Evolutionary conservation across 2,888 invertebrate species (phyloP), one percentile per base, ranked within the genome.

Genomic region (Coleophora flavipennella): DNA sequence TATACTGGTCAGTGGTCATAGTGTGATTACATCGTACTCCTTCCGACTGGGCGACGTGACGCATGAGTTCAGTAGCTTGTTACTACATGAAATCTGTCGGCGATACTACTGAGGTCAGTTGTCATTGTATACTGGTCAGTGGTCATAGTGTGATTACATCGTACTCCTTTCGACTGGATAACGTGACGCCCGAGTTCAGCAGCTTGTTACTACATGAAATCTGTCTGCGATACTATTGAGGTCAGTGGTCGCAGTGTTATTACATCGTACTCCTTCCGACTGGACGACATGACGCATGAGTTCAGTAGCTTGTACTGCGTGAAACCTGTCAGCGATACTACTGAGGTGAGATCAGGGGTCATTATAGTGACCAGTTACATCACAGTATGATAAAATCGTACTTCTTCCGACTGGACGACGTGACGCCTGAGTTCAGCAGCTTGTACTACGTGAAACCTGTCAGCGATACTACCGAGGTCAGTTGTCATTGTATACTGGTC

Each of bases 51-150:
- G 81, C 38, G 57, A 78, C 13, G 86, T 91, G 11, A 90, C 89
- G 4, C 75, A 86, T 0, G 75, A 85, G 33, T 93, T 93, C 64
- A 83, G 84, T 35, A 89, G 87, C 62, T 79, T 92, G 0, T 93
- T 93, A 91, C 64, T 92, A 91, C 59, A 87, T 95, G 0, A 90
- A 92, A 57, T 92, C 95, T 0, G 84, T 91, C 8, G 91, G 91
- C 50, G 92, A 93, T 13, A 34, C 12, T 6, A 14, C 12, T 8
- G 12, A 75, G 70, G 50, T 1, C 31, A 6, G 20, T 3, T 3
- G 20, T 20, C 20, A 20, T 3, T 3, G 20, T 6, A 6, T 4
- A 6, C 20, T 20, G 20, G 20, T 20, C 20, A 20, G 20, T 6
- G n/a, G n/a, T n/a, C n/a, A n/a, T n/a, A n/a, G n/a, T n/a, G n/a